phyloP scores from a whole-genome alignment of 2,113 vertebrate genomes.

The Cyprinodon variegatus region DNA sequence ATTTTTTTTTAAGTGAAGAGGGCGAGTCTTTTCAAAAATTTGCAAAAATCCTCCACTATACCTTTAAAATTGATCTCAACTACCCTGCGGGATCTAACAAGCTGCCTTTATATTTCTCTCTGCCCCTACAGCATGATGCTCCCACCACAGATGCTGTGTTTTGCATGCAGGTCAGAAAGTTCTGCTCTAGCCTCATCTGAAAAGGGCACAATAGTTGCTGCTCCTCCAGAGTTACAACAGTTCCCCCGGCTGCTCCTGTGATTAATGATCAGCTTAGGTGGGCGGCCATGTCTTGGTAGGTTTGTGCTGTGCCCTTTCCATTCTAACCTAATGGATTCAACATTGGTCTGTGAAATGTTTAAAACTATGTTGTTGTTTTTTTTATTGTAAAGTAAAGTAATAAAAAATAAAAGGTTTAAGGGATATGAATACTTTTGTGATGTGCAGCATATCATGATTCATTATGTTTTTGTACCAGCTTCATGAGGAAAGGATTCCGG shows the following conservation, averaged over 20 bases:
- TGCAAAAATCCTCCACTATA: too few relatives aligned
- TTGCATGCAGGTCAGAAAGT: background rate
- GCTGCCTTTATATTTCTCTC: too few relatives aligned
- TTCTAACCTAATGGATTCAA: background rate
- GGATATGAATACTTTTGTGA: background rate
- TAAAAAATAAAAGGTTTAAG: background rate
- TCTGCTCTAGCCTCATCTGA: background rate
- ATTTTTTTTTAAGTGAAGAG: too few relatives aligned
- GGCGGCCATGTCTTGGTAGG: background rate
- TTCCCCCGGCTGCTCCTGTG: background rate
- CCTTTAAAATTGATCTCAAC: too few relatives aligned
- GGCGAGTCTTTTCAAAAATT: too few relatives aligned
- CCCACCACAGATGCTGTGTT: too few relatives aligned
- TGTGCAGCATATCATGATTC: background rate
- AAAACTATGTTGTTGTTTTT: background rate
- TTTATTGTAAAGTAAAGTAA: background rate
- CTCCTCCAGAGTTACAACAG: background rate
- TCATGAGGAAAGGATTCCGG: slow-evolving; percentile 5
- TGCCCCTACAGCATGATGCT: too few relatives aligned
- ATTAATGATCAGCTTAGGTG: background rate
- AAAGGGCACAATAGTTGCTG: background rate
- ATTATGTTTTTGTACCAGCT: slow-evolving; percentile 1
- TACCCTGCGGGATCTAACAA: too few relatives aligned
- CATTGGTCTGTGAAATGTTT: background rate
- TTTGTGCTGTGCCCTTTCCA: background rate